phyloP scores from a whole-genome alignment of 2,797 vertebrate genomes.

The Sternotherus odoratus region DNA sequence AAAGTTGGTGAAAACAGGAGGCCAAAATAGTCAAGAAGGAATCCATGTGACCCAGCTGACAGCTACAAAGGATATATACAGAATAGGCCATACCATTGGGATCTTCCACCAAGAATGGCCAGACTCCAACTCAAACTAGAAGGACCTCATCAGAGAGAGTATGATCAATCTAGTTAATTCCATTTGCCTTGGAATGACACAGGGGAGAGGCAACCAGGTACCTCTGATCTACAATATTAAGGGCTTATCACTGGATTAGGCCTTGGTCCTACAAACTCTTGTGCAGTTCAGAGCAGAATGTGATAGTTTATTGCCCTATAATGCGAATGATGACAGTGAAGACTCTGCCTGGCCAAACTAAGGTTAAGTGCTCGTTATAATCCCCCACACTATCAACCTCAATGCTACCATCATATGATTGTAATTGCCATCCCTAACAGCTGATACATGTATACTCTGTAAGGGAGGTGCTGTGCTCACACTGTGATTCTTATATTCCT shows the following conservation, averaged over 20 bases:
- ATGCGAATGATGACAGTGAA: background rate
- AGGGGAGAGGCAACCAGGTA: background rate
- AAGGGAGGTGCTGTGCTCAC: background rate
- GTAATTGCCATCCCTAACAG: background rate
- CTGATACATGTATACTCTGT: background rate
- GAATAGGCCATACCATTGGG: background rate
- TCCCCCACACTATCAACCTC: background rate
- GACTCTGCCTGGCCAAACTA: background rate
- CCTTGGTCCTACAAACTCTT: background rate
- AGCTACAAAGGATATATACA: background rate
- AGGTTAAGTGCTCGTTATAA: background rate
- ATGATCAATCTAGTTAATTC: background rate
- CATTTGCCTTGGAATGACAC: background rate
- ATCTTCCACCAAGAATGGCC: background rate
- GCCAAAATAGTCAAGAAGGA: background rate
- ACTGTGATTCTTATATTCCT: background rate
- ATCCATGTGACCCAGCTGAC: background rate
- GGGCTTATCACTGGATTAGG: background rate
- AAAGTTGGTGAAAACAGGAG: background rate
- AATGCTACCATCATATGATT: background rate
- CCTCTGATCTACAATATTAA: background rate
- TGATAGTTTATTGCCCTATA: background rate
- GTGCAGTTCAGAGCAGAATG: background rate
- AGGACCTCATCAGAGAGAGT: background rate
- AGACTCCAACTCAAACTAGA: background rate